Base-by-base conservation (phyloP, 1,140 invertebrate genomes). In the Euglossa dilemma region DNA sequence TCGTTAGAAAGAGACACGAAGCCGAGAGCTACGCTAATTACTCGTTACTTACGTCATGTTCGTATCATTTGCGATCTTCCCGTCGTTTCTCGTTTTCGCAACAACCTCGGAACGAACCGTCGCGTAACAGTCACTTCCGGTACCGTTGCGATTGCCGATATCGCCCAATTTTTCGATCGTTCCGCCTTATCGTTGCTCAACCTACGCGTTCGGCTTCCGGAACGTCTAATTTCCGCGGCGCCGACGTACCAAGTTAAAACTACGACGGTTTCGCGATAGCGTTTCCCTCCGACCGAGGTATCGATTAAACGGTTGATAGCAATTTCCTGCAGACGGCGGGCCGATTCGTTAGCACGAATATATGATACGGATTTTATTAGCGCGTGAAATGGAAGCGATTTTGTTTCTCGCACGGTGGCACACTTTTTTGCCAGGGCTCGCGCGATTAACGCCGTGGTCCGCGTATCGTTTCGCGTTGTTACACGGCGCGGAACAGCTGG, bases 401-500 rank as follows among this genome's bases (percentile, higher is more conserved):
- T 80, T 63, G 82, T 77, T 80, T 77, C 61, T 80, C 64, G 74
- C 85, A 25, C 52, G 64, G n/a, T 67, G 56, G 73, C 73, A 72
- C 82, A 78, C 67, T 85, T 87, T 84, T 87, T 79, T 80, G 54
- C 25, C 45, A n/a, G 14, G 23, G 11, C 28, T 61, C n/a, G 23
- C 56, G 73, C 81, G 77, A 87, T 78, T 83, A 70, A 70, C 75
- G 81, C 52, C 28, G 52, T 25, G 25, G n/a, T 14, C 43, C 64
- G 76, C 82, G 85, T 69, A 77, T 80, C 75, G 81, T 63, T 84
- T 76, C 59, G 52, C 85, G 82, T 81, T 88, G 87, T 88, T 87
- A 87, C 80, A 84, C 74, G 64, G 78, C 56, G 74, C 57, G 77
- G 77, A 87, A 85, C 87, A 85, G 85, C 85, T 87, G 87, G 85